Evolutionary conservation across 2,888 invertebrate genomes (phyloP), one percentile per base, ranked within the genome.

Genomic region (Luperina nickerlii): DNA sequence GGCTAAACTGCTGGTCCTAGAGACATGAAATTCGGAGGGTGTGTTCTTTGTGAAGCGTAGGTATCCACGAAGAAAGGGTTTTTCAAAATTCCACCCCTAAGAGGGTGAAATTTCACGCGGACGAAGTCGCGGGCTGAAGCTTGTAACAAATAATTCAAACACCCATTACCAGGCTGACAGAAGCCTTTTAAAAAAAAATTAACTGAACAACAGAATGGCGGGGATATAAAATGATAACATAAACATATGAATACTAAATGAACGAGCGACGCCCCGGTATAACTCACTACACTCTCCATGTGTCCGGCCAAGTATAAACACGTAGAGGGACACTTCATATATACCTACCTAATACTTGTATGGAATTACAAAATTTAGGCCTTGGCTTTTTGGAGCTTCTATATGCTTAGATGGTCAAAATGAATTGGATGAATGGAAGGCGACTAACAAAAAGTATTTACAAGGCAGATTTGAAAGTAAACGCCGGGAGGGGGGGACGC

Each of bases 181-280:
- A 24, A 70, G 24, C 18, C 13, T 9, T 20, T 74, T 54, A 65
- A 20, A 65, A 32, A 63, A 20, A 20, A 48, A 27, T 42, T 42
- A 51, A 74, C 24, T 42, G 20, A 38, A 62, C 13, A 54, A 45
- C 42, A 42, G 32, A 66, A 51, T 24, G 20, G 20, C 57, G 20
- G 15, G 51, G 24, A 70, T 62, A 67, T 45, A 68, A 67, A 70
- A 65, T 73, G 15, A 45, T 65, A 79, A 70, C 70, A 15, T 62
- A 51, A 84, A 62, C 42, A 15, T 69, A 70, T 82, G 66, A 70
- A 85, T 80, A 85, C 13, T n/a, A 57, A 85, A 81, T 80, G 20
- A 85, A 62, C 66, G 70, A 69, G 85, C 38, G 66, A 42, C n/a
- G 54, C 60, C 38, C 0, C 11, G 66, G 15, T 27, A 20, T 70